These are phyloP conservation scores for Phainopepla nitens DNA, from an alignment of 2,113 vertebrate genomes.

Conservation along the genomic window DNA sequence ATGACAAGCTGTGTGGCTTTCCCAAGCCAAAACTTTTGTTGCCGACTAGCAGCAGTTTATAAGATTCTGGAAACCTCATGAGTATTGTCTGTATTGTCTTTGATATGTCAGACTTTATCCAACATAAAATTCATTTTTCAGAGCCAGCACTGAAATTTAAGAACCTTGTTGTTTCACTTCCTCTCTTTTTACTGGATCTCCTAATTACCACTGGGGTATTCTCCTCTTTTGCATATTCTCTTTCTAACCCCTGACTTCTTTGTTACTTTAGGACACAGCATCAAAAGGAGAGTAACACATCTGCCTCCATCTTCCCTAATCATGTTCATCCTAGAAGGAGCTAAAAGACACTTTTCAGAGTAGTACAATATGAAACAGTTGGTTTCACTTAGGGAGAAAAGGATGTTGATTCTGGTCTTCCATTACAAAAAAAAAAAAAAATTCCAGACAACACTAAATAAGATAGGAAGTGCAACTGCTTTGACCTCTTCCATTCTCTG, in stretches of 20 bases:
- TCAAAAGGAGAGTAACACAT: not conserved
- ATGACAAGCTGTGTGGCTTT: not conserved
- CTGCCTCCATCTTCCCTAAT: not conserved
- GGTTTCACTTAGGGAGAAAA: not conserved
- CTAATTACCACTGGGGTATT: not conserved
- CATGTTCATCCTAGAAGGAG: not conserved
- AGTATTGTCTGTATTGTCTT: not conserved
- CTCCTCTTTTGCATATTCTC: not conserved
- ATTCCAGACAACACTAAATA: not conserved
- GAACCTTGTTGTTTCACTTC: not conserved
- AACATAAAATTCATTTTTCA: not conserved
- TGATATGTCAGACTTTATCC: not conserved
- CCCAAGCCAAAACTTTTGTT: not conserved
- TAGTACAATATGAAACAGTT: fast-evolving
- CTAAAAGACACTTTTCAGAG: not conserved
- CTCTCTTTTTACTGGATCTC: not conserved
- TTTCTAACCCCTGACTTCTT: not conserved
- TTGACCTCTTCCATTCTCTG: not conserved
- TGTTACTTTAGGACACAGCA: not conserved
- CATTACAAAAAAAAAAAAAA: not conserved
- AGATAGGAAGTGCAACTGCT: not conserved
- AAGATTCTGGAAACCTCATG: not conserved
- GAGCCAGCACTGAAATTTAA: not conserved
- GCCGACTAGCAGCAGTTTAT: not conserved
- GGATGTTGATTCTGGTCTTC: not conserved